Evolutionary conservation across 2,888 invertebrate species (phyloP).

Genomic region (Torymus auratus): DNA sequence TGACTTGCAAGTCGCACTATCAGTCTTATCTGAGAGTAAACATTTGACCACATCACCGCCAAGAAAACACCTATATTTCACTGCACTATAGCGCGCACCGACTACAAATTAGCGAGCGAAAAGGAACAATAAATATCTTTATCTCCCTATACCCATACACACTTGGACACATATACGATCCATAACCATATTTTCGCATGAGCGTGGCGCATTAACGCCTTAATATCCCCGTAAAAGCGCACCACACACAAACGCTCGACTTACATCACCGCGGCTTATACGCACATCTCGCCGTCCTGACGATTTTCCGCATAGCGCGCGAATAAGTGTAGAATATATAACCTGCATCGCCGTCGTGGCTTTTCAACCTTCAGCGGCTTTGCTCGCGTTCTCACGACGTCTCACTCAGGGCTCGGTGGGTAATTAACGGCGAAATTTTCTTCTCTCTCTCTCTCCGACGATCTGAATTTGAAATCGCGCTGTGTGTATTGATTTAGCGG

Average conservation of each 20-base stretch:
- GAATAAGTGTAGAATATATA: not conserved
- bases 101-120: not conserved
- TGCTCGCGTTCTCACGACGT: not conserved
- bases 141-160: not conserved
- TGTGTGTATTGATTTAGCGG: conserved; percentile 6
- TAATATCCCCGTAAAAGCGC: not conserved
- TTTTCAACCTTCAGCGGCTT: not conserved
- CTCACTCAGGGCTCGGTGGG: not conserved
- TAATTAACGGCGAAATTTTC: conserved; percentile 36
- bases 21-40: not conserved
- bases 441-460: conserved; percentile 10
- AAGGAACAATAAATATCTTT: not conserved
- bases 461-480: conserved; percentile 24
- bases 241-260: too few relatives aligned
- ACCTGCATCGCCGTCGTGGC: too few relatives aligned
- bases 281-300: conserved; percentile 34
- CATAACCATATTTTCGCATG: not conserved
- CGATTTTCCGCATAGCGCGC: conserved; percentile 43
- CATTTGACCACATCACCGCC: too few relatives aligned
- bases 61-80: conserved; percentile 10
- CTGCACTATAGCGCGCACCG: not conserved
- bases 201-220: conserved; percentile 1
- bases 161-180: too few relatives aligned
- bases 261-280: conserved; percentile 7
- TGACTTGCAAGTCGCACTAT: too few relatives aligned